These are phyloP conservation scores for Galbula dea DNA, from an alignment of 2,113 vertebrate genomes.

Conservation along the genomic window DNA sequence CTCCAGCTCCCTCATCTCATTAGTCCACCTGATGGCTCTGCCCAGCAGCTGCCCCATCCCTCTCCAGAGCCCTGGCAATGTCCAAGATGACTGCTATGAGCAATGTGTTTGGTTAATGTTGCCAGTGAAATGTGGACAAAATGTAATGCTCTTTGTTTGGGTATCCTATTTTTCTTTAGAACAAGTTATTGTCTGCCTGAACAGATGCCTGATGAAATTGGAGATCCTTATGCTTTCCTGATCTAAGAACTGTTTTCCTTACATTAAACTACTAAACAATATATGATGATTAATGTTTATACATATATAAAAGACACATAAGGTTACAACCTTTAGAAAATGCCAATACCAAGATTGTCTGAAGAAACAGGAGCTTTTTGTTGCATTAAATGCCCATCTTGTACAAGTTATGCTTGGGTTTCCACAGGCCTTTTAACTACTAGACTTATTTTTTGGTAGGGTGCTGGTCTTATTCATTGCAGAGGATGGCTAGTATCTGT, in stretches of 20 bases:
- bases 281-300: not conserved
- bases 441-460: not conserved
- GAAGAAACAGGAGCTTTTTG: not conserved
- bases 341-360: not conserved
- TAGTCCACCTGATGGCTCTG: slow-evolving; percentile 37
- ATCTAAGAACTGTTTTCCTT: not conserved
- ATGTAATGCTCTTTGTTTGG: not conserved
- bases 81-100: slow-evolving; percentile 21
- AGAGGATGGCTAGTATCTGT: not conserved
- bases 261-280: not conserved
- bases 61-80: slow-evolving; percentile 22
- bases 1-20: slow-evolving; percentile 61
- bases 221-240: not conserved
- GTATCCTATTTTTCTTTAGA: slow-evolving; percentile 3
- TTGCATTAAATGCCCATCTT: not conserved
- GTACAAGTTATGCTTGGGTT: not conserved
- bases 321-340: not conserved
- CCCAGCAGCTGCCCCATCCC: slow-evolving; percentile 15
- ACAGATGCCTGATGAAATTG: not conserved
- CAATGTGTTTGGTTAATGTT: slow-evolving; percentile 7
- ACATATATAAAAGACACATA: not conserved
- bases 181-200: not conserved
- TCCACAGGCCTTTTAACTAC: not conserved
- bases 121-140: slow-evolving; percentile 23
- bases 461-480: not conserved